A percentile compares a stretch with the other conserved stretches of the same genome.
Conservation (phyloP, 2,797 vertebrate species). For the Meda fulgida region DNA sequence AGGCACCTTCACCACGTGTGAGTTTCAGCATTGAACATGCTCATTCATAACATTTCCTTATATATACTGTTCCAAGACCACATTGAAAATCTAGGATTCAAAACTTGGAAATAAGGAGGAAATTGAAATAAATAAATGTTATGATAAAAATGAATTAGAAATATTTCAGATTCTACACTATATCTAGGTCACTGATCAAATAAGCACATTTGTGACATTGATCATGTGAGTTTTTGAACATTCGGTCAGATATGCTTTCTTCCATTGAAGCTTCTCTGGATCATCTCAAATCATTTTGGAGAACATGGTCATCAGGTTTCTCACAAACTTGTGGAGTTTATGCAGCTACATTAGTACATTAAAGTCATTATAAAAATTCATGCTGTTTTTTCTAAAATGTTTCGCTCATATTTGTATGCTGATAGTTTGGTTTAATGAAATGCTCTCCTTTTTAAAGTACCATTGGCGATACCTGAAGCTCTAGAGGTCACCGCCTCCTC, state of each 20-base stretch:
- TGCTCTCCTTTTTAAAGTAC: slow-evolving; percentile 70
- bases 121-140: not conserved
- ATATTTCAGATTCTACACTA: not conserved
- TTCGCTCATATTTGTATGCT: not conserved
- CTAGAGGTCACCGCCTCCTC: slow-evolving; percentile 83
- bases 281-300: not conserved
- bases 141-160: not conserved
- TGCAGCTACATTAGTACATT: too few relatives aligned
- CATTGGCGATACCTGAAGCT: slow-evolving; percentile 79
- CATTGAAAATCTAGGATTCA: not conserved
- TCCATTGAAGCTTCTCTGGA: not conserved
- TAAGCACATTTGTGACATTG: not conserved
- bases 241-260: not conserved
- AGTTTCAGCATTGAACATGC: slow-evolving; percentile 57
- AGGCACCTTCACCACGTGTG: slow-evolving; percentile 87
- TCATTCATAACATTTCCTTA: not conserved
- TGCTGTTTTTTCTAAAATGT: not conserved
- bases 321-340: not conserved
- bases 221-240: not conserved
- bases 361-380: not conserved
- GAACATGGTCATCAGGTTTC: not conserved
- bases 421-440: not conserved
- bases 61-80: not conserved
- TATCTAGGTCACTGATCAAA: not conserved
- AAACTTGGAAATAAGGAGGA: not conserved